phyloP scores from a whole-genome alignment of 1,140 invertebrate genomes.

The Plutomurus gul region DNA sequence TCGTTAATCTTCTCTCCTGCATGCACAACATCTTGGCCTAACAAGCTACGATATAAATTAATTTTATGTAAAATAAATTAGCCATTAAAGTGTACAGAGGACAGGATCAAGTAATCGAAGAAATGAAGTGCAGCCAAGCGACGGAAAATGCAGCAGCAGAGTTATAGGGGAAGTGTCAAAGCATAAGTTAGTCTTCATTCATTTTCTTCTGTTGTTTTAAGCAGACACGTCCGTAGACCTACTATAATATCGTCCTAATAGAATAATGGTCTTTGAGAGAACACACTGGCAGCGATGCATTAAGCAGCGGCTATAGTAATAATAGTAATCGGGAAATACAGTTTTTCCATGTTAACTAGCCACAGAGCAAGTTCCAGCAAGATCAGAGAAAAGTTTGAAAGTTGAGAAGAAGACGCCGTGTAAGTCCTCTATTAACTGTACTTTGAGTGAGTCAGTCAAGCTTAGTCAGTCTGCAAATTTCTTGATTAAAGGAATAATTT shows the following conservation, averaged over 20 bases:
- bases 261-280: too few relatives aligned
- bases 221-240: not conserved
- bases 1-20: too few relatives aligned
- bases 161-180: not conserved
- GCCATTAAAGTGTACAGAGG: not conserved
- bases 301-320: not conserved
- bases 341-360: not conserved
- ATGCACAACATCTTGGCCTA: too few relatives aligned
- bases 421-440: constrained; percentile 1
- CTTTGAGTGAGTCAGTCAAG: constrained; percentile 23
- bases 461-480: constrained; percentile 35
- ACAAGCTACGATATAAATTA: too few relatives aligned
- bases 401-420: not conserved
- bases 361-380: not conserved
- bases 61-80: constrained; percentile 8
- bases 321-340: not conserved
- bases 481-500: constrained; percentile 50
- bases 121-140: too few relatives aligned
- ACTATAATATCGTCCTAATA: too few relatives aligned
- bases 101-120: not conserved
- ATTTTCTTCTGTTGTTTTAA: constrained; percentile 1
- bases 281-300: too few relatives aligned
- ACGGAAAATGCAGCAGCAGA: not conserved
- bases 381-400: constrained; percentile 8
- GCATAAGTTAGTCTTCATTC: constrained; percentile 17